Percentiles rank a stretch among this genome's conserved stretches.
Evolutionary conservation across 2,113 vertebrate species (phyloP).

Genomic region (Heliornis fulica): DNA sequence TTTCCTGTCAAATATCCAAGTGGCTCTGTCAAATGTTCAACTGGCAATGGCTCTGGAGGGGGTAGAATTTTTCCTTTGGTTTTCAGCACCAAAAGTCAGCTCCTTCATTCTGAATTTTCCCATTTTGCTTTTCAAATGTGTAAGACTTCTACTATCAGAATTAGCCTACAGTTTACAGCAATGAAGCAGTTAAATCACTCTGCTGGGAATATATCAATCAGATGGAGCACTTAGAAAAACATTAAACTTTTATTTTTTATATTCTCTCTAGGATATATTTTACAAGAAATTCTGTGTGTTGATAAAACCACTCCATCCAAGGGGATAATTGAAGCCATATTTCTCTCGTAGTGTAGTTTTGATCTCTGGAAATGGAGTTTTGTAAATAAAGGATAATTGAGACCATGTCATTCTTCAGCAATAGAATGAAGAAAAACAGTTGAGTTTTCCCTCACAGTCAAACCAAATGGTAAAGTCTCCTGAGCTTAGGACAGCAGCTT

Average conservation of each 20-base stretch:
- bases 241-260: background rate
- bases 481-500: background rate
- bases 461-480: background rate
- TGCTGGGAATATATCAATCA: background rate
- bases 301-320: background rate
- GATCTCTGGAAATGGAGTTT: background rate
- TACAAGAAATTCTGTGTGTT: background rate
- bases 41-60: background rate
- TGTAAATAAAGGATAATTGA: constrained; percentile 18
- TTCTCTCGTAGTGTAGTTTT: background rate
- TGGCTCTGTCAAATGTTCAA: background rate
- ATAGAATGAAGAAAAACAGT: background rate
- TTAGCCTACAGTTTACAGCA: background rate
- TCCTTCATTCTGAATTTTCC: background rate
- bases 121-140: background rate
- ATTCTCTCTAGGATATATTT: background rate
- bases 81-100: background rate
- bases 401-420: background rate
- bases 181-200: background rate
- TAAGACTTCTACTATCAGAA: background rate
- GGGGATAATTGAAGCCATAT: constrained; percentile 15
- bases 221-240: background rate
- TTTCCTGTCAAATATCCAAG: background rate
- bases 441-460: background rate
- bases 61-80: background rate